Base-by-base conservation (phyloP, 2,888 invertebrate genomes). In the Leucoma salicis region DNA sequence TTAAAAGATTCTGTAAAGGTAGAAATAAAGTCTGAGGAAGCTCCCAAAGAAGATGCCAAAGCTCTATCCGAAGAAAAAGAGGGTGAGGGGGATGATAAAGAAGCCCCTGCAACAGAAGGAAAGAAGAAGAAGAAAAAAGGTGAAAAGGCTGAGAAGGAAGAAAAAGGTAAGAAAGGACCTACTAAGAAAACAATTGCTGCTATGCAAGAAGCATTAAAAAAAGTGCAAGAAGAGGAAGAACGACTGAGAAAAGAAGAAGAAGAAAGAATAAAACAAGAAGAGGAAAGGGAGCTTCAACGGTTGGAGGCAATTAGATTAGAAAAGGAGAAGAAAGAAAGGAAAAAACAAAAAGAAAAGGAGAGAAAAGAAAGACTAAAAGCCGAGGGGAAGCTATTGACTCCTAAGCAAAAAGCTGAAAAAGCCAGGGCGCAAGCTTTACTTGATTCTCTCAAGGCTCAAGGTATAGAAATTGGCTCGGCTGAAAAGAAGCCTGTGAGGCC, bases 361-460 rank as follows among this genome's bases (percentile, higher is more conserved):
- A 92, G 96, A 35, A 97, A 96, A 79, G 97, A 97, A 67, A 92
- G 97, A 70, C 90, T 97, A 60, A 99, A 99, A 80, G 96, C 96
- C n/a, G 99, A 99, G 85, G 99, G 99, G 2, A 99, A 97, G 82
- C 90, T 97, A 21, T 83, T 99, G 44, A 98, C 98, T 1, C 94
- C 96, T 0, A 98, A 98, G 78, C 98, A 99, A 75, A 98, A 97
- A 75, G 95, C 95, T 54, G 97, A 97, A 63, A 93, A 95, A 50
- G 95, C 96, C 0, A 91, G 97, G 56, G 97, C 97, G 5, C 95
- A 96, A 77, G 96, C 96, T 42, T 92, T 97, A 91, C 84, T 99
- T 48, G 97, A 97, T 38, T 94, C 95, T 1, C 87, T 97, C 28
- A 97, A 96, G 79, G 97, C 96, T 6, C 96, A 97, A 82, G 98